phyloP scores from a whole-genome alignment of 2,113 vertebrate species.

The Myotis lucifugus region DNA sequence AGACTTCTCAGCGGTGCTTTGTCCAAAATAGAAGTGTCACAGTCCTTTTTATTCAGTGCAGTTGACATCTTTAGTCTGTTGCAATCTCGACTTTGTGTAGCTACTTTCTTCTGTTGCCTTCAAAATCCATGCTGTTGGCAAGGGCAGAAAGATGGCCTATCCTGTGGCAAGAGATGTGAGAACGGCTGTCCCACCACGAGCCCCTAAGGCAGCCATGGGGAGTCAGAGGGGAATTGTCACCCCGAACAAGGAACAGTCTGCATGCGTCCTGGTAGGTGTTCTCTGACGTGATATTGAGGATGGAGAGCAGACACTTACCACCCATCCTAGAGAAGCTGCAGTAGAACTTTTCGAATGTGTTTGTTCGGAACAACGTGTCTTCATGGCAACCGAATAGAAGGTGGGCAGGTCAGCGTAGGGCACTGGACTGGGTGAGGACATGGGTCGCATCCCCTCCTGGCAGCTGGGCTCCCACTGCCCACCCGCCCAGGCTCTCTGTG shows the following conservation, averaged over 20 bases:
- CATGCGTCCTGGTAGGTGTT: rapidly evolving
- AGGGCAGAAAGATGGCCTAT: neutral
- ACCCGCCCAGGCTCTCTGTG: no score
- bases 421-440: rapidly evolving
- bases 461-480: neutral
- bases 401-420: neutral
- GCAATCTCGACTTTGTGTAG: neutral
- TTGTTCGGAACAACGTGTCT: neutral
- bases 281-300: rapidly evolving
- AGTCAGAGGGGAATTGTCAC: neutral
- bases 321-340: no score
- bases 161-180: neutral
- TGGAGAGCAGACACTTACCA: neutral
- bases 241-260: no score
- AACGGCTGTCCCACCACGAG: neutral
- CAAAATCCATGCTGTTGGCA: neutral
- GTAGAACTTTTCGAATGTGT: neutral
- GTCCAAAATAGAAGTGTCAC: neutral
- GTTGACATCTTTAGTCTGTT: neutral
- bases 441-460: neutral
- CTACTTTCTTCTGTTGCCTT: neutral
- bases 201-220: neutral
- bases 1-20: neutral
- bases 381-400: neutral
- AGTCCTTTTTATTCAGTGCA: neutral